Evolutionary conservation across 2,888 invertebrate genomes (phyloP), one percentile per base, ranked within the genome.

Genomic region (Vesta saturnalis): DNA sequence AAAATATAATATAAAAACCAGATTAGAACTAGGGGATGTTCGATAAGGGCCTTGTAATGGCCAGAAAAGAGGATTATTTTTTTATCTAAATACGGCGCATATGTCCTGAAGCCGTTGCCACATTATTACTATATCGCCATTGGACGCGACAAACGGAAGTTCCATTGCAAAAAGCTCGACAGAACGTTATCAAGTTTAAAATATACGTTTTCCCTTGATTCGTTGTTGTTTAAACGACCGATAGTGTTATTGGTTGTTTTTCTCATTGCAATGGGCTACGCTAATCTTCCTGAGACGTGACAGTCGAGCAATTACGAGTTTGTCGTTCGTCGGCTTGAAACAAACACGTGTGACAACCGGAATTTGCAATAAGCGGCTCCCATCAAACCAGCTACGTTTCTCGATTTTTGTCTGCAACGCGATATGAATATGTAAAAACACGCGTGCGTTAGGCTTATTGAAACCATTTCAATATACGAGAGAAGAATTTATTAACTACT

Each of bases 41-140:
- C 71, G 78, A 77, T 77, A 78, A 79, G 77, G 75, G 79, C 74
- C 73, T 73, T 74, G 77, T 81, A 80, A 81, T 79, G 82, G 82
- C 79, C 81, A 82, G 79, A 76, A 79, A 78, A 81, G 79, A 75
- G 78, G 81, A 80, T 82, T 82, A 82, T 80, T 80, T 81, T 80
- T 80, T 80, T 79, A 80, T 80, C 80, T 79, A 80, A 80, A 81
- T 79, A 78, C 76, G 77, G 73, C 77, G 77, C 81, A 79, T 80
- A 81, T 81, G 81, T 80, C 75, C 74, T 65, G 72, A 62, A 74
- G 72, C 72, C 73, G 74, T 75, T 79, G 73, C 75, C 76, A 74
- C 75, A 72, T 76, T 75, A 76, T 77, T 76, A 76, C 72, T 69
- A 62, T 61, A 69, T 64, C 69, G 69, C 68, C 60, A 73, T 75